Evolutionary conservation across 2,888 invertebrate species (phyloP), one percentile per base, ranked within the genome.

Genomic region (Amorpha juglandis): DNA sequence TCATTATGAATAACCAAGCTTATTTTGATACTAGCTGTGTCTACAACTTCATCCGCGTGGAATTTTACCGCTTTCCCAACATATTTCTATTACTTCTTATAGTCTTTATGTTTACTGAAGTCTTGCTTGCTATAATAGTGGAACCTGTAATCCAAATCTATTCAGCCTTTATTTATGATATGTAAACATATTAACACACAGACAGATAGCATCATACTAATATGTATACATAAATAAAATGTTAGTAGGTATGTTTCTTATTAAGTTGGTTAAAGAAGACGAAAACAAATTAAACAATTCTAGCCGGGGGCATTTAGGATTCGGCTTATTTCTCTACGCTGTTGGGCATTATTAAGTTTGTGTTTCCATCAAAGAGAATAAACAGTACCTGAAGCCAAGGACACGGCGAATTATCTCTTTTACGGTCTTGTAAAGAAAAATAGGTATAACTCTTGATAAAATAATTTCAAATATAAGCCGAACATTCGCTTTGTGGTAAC

Each of bases 401-500:
- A 19, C 19, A 9, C 19, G 4, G 11, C 50, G 9, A n/a, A 19
- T 58, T 42, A 58, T 58, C 58, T 58, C 12, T 21, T 45, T 45
- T 16, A 53, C n/a, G 16, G 45, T 21, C 21, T 51, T 64, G 45
- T 53, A 33, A 53, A 27, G 47, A 53, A 53, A 27, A n/a, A n/a
- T n/a, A n/a, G 47, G 45, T 45, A 53, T 53, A 47, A 21, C 42
- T 19, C 21, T 19, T 58, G 42, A 58, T 58, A 42, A 58, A 58
- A 42, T 42, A 21, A n/a, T 42, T 58, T 19, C 12, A 42, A 53
- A 53, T 33, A 42, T 38, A 42, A 42, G 19, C 58, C 19, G 19
- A 58, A 51, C 35, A 38, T 51, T 63, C 16, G 51, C 63, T 63
- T 63, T 63, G 63, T 50, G 50, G 50, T 42, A 38, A 51, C 38